Percentiles rank a stretch among this genome's conserved stretches.
Evolutionary conservation across 2,888 invertebrate genomes (phyloP).

Genomic region (Leptothorax acervorum): DNA sequence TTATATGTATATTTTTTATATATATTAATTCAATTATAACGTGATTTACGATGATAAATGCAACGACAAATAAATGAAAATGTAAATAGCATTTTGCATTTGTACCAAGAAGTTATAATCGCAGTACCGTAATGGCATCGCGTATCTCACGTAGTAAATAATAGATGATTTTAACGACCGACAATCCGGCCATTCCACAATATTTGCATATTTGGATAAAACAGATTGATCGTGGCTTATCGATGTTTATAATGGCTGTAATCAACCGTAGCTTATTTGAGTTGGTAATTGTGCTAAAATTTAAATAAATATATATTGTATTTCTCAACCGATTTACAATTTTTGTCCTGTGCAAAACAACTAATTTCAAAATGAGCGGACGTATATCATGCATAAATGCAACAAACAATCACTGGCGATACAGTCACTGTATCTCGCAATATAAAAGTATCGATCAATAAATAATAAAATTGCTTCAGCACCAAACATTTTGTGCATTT

Average conservation of each 20-base stretch:
- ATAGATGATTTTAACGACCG: constrained; percentile 41
- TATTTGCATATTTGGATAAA: constrained; percentile 41
- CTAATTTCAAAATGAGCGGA: not conserved
- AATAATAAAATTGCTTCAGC: not conserved
- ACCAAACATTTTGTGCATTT: not conserved
- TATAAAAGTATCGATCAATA: not conserved
- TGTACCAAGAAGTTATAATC: constrained; percentile 24
- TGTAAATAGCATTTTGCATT: constrained; percentile 9
- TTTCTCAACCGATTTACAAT: constrained; percentile 29
- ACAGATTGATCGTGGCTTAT: constrained; percentile 7
- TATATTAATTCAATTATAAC: constrained; percentile 6
- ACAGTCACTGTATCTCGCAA: not conserved
- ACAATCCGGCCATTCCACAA: constrained; percentile 17
- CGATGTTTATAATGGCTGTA: too few relatives aligned
- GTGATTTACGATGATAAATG: constrained; percentile 30
- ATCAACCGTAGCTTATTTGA: too few relatives aligned
- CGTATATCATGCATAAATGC: not conserved
- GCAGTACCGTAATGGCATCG: not conserved
- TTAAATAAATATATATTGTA: constrained; percentile 13
- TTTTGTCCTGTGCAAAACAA: not conserved
- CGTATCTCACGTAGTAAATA: constrained; percentile 16
- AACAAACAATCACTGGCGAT: not conserved
- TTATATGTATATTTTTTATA: not conserved
- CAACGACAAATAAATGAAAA: not conserved
- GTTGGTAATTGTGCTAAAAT: constrained; percentile 26